Evolutionary conservation across 2,113 vertebrate species (phyloP), one percentile per base, ranked within the genome.

Genomic region (Madoqua kirkii): DNA sequence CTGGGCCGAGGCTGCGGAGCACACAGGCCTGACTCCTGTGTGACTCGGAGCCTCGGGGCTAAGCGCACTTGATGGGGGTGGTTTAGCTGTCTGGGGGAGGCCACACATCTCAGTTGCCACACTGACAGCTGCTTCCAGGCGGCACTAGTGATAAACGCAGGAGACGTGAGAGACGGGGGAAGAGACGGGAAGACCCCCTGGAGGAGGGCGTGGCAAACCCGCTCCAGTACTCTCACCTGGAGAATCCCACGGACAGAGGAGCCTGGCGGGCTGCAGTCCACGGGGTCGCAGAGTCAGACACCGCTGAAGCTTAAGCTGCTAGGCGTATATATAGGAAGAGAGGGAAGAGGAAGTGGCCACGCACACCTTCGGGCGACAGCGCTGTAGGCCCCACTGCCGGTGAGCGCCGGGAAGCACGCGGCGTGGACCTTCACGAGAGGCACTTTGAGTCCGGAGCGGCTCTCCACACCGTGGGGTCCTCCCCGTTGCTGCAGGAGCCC

Each of bases 391-490:
- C 27, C 62, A 6, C 23, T 0, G 50, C 29, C n/a, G 1, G 31
- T 1, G 0, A 16, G 31, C 2, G 6, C 0, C 0, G 11, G 59
- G 54, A 29, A 15, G 29, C 3, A 3, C 9, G 13, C 3, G 2
- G 6, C 0, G 0, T 2, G 21, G 31, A 14, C 31, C 5, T 0
- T 29, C 23, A 17, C 0, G 3, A 52, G 67, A 33, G 19, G 85
- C 27, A 0, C 0, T 11, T 3, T 3, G 29, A 0, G 11, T 48
- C 11, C 0, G 12, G 11, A 67, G 29, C 9, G 33, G 6, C 2
- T 31, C 5, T n/a, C 27, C 2, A 1, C 2, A 3, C 16, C 0
- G 2, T 6, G n/a, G 2, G 0, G 13, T 17, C 55, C 50, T 2
- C 31, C 15, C 2, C 3, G 0, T 15, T 21, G 2, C 31, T 19